A percentile compares a stretch with the other conserved stretches of the same genome.
These are phyloP conservation scores for Bungarus multicinctus DNA, from an alignment of 2,113 vertebrate species.

Conservation along the genomic window DNA sequence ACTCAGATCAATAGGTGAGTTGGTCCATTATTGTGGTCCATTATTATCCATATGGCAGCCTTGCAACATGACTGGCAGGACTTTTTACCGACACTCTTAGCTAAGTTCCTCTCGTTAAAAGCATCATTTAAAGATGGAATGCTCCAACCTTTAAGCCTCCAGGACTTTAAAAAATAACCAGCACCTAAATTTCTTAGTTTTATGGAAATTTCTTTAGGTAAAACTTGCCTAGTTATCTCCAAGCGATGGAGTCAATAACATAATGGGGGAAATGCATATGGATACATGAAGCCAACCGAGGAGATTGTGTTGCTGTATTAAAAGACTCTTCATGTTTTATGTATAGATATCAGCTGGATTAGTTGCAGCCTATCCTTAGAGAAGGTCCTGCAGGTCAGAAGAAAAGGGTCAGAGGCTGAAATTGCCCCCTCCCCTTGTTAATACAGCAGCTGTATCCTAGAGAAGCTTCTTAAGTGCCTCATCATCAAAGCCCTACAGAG, in stretches of 20 bases:
- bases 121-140: neutral
- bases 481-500: no score
- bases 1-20: neutral
- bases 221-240: neutral
- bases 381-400: neutral
- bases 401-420: neutral
- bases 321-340: neutral
- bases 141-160: neutral
- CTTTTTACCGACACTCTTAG: neutral
- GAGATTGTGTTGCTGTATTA: neutral
- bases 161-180: neutral
- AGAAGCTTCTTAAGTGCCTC: neutral
- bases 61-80: neutral
- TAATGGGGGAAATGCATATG: neutral
- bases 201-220: neutral
- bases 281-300: neutral
- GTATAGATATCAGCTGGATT: neutral
- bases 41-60: neutral
- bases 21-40: neutral
- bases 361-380: neutral
- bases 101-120: neutral
- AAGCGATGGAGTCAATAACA: neutral
- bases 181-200: neutral
- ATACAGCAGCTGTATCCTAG: neutral
- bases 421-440: neutral